phyloP scores from a whole-genome alignment of 2,113 vertebrate species.

The Zeus faber region DNA sequence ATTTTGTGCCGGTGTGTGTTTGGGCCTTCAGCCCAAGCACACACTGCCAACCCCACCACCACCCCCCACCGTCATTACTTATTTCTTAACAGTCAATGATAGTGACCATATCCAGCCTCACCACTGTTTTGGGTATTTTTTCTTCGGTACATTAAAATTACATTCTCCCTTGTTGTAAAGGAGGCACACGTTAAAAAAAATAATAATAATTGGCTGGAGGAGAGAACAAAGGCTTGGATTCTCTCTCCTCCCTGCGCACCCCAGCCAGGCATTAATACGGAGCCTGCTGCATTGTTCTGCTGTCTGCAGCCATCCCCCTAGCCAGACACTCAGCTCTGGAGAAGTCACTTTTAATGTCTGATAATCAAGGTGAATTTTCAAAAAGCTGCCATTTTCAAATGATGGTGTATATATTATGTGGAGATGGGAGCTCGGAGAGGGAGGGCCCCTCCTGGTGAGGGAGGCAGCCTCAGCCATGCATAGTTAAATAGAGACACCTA shows the following conservation, averaged over 20 bases:
- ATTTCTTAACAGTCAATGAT: constrained; percentile 54
- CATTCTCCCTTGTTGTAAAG: constrained; percentile 84
- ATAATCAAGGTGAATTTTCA: constrained; percentile 96
- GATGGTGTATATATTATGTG: constrained; percentile 85
- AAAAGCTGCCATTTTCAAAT: constrained; percentile 95
- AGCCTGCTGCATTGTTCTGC: constrained; percentile 85
- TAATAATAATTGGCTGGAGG: constrained; percentile 88
- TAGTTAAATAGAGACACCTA: constrained; percentile 91
- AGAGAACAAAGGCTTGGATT: constrained; percentile 87
- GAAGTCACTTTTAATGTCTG: constrained; percentile 93
- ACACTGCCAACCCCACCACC: no score
- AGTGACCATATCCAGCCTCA: constrained; percentile 57
- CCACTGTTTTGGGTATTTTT: constrained; percentile 48
- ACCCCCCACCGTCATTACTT: no score
- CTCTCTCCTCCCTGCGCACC: constrained; percentile 73
- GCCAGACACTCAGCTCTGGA: constrained; percentile 89
- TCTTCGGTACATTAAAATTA: constrained; percentile 80
- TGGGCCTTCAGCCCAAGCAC: no score
- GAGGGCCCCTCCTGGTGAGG: constrained; percentile 63
- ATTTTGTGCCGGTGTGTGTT: constrained; percentile 54
- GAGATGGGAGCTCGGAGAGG: constrained; percentile 68
- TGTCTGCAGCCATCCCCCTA: constrained; percentile 90
- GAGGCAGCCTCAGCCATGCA: constrained; percentile 44
- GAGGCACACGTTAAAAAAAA: constrained; percentile 83
- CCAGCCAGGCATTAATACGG: constrained; percentile 78